Conservation (phyloP, 2,888 invertebrate species). For the Dicycla oo region DNA sequence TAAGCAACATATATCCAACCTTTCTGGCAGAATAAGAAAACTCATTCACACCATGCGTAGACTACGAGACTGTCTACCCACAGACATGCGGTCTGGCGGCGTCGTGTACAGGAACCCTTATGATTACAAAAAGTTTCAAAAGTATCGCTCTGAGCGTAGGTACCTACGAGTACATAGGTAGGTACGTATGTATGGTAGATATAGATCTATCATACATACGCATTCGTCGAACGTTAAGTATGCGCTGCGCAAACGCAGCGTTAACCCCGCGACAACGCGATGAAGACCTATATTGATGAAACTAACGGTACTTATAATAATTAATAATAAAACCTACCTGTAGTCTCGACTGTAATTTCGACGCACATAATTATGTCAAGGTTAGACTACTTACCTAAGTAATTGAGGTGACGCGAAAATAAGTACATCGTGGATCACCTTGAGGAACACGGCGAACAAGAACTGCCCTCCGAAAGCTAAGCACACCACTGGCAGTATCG, state of each 20-base stretch:
- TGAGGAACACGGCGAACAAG: slow-evolving; percentile 93
- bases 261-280: no score
- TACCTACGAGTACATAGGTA: no score
- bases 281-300: background rate
- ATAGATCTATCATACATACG: background rate
- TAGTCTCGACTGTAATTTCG: no score
- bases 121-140: background rate
- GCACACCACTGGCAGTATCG: slow-evolving; percentile 94
- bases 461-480: slow-evolving; percentile 95
- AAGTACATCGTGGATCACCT: slow-evolving; percentile 86
- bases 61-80: no score
- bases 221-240: background rate
- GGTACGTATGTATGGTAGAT: no score
- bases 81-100: no score
- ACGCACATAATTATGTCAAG: slow-evolving; percentile 6
- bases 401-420: slow-evolving; percentile 61
- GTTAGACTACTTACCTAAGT: slow-evolving; percentile 59
- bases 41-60: no score
- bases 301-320: background rate
- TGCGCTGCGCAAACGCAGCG: background rate
- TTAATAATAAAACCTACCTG: background rate
- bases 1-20: no score
- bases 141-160: background rate
- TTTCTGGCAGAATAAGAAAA: no score
- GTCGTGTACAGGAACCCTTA: no score